Percentiles rank a stretch among this genome's conserved stretches.
phyloP scores from a whole-genome alignment of 2,113 vertebrate species.

The Monopterus albus region DNA sequence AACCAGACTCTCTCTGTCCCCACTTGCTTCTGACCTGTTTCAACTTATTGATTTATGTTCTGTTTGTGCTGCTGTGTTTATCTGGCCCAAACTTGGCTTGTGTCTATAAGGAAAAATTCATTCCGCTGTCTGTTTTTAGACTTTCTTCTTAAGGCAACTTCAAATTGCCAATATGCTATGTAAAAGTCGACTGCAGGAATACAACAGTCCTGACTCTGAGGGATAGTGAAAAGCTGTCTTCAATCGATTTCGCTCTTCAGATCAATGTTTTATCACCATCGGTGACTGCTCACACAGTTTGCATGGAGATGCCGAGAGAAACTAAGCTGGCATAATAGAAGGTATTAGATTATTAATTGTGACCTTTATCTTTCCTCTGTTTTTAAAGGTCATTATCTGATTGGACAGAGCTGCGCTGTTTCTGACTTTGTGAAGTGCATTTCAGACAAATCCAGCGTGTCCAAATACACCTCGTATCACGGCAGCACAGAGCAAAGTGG shows the following conservation, averaged over 20 bases:
- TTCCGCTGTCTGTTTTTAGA: constrained; percentile 13
- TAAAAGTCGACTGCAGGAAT: background rate
- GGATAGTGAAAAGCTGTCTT: background rate
- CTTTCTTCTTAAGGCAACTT: background rate
- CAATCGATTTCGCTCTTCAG: too few relatives aligned
- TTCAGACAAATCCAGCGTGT: constrained; percentile 37
- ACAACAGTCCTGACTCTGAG: background rate
- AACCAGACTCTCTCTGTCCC: constrained; percentile 25
- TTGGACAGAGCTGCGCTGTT: constrained; percentile 35
- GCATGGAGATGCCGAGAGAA: background rate
- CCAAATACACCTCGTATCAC: constrained; percentile 12
- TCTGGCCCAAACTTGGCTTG: constrained; percentile 44
- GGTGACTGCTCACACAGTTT: background rate
- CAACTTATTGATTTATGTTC: constrained; percentile 48
- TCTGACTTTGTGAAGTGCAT: constrained; percentile 25
- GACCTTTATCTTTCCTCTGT: constrained; percentile 51
- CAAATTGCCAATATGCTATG: constrained; percentile 1
- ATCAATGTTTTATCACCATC: too few relatives aligned
- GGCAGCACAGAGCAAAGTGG: constrained; percentile 35
- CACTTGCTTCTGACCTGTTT: constrained; percentile 35
- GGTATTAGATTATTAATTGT: constrained; percentile 25
- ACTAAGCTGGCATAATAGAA: constrained; percentile 6
- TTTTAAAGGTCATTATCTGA: constrained; percentile 51
- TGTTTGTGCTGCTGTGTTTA: constrained; percentile 58
- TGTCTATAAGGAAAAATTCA: constrained; percentile 41